Percentiles rank a stretch among this genome's conserved stretches.
Conservation (phyloP, 2,113 vertebrate species). For the Hemiprocne comata region DNA sequence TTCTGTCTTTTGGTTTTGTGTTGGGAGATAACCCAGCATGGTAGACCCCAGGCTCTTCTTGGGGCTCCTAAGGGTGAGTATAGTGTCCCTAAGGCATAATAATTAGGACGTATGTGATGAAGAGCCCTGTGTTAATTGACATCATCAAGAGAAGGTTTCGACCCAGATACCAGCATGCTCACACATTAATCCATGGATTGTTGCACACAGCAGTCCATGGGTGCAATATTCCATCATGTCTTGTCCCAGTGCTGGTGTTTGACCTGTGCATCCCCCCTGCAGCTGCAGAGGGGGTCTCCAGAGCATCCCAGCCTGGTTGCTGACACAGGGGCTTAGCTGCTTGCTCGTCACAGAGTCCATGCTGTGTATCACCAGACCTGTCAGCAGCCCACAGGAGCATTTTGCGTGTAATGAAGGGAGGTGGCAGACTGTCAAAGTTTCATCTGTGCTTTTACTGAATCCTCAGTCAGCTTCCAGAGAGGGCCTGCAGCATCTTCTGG, state of each 20-base stretch:
- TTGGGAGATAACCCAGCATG: background rate
- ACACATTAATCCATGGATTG: background rate
- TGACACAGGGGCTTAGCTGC: background rate
- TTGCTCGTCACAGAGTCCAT: background rate
- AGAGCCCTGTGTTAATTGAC: background rate
- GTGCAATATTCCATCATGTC: background rate
- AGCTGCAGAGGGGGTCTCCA: background rate
- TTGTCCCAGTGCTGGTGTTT: background rate
- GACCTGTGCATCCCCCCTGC: background rate
- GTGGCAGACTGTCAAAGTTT: conserved; percentile 31
- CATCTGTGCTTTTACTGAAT: background rate
- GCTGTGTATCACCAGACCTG: background rate
- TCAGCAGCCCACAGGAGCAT: background rate
- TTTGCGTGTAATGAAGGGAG: background rate
- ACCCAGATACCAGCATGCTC: fast-evolving
- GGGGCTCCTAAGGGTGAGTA: background rate
- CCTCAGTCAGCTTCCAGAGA: background rate
- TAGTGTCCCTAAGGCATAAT: background rate
- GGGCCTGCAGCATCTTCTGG: conserved; percentile 26
- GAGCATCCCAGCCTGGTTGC: background rate
- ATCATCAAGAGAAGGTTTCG: background rate
- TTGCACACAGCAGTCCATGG: background rate
- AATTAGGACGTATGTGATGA: background rate
- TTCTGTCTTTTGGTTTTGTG: background rate
- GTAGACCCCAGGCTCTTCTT: background rate